Evolutionary conservation across 2,797 vertebrate genomes (phyloP).

Genomic region (Pristis pectinata): DNA sequence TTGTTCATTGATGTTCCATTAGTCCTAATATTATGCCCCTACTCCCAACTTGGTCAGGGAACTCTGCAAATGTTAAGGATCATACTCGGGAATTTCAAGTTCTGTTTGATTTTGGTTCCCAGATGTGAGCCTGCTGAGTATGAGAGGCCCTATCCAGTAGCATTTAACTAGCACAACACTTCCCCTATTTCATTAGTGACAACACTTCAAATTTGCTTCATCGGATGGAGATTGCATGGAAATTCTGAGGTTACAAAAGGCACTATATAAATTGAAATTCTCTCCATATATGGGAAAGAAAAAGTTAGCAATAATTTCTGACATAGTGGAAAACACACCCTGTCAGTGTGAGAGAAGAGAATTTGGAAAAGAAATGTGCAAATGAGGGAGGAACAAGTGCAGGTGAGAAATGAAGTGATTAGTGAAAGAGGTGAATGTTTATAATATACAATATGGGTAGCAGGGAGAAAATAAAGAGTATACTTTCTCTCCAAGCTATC

Average conservation of each 20-base stretch:
- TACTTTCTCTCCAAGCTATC: background rate
- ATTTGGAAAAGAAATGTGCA: background rate
- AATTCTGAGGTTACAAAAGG: background rate
- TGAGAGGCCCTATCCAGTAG: background rate
- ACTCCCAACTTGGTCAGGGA: no score
- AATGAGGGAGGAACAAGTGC: no score
- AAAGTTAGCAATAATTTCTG: background rate
- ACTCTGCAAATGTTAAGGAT: background rate
- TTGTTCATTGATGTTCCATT: background rate
- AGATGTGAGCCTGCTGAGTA: background rate
- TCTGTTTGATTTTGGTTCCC: background rate
- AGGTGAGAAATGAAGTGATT: background rate
- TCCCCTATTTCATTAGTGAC: background rate
- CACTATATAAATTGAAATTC: background rate
- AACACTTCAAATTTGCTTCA: background rate
- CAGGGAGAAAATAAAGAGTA: background rate
- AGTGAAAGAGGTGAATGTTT: background rate
- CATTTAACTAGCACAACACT: background rate
- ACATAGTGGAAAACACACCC: background rate
- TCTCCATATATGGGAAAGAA: background rate
- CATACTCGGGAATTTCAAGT: background rate
- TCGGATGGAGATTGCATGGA: no score
- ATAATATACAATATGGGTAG: background rate
- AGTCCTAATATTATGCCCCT: background rate
- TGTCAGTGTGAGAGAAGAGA: background rate